Evolutionary conservation across 2,888 invertebrate species (phyloP), one percentile per base, ranked within the genome.

Genomic region (Uloborus plumipes): DNA sequence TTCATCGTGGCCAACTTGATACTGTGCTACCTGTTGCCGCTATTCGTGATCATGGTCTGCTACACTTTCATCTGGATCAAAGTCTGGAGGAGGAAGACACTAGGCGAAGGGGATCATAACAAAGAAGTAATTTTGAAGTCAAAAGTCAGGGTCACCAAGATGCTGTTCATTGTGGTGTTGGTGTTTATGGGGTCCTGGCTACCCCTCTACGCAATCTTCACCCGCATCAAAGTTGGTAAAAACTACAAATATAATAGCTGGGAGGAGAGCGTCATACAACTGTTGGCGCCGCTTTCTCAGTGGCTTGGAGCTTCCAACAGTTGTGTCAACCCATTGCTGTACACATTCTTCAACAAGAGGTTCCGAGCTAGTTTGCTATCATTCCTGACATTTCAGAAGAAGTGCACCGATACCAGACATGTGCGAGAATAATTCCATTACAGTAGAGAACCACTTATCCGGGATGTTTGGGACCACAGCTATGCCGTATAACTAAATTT

Each of bases 341-440:
- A 97, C 89, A 96, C 96, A 2, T 97, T 96, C 90, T 96, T 97
- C 90, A 97, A 97, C 89, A 95, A 95, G 88, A 97, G 97, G 89
- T 97, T 94, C 89, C 91, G 97, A 18, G 70, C 66, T 15, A 97
- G 97, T 4, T 97, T 98, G 89, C 93, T 94, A 59, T 95, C 95
- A n/a, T 95, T 96, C 85, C 53, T 84, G 1, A 71, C 74, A 31
- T 55, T 62, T 1, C 15, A 64, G 1, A 71, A 74, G n/a, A n/a
- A n/a, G 0, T 49, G 49, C 20, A 55, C 9, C 9, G 20, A 59
- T 6, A 70, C 49, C 1, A 31, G 58, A 7, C 65, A 55, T n/a
- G n/a, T n/a, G n/a, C n/a, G n/a, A n/a, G n/a, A n/a, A n/a, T n/a
- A n/a, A n/a, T n/a, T n/a, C n/a, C n/a, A n/a, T n/a, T n/a, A n/a